Conservation (phyloP, 2,113 vertebrate species). For the Leucopsar rothschildi region DNA sequence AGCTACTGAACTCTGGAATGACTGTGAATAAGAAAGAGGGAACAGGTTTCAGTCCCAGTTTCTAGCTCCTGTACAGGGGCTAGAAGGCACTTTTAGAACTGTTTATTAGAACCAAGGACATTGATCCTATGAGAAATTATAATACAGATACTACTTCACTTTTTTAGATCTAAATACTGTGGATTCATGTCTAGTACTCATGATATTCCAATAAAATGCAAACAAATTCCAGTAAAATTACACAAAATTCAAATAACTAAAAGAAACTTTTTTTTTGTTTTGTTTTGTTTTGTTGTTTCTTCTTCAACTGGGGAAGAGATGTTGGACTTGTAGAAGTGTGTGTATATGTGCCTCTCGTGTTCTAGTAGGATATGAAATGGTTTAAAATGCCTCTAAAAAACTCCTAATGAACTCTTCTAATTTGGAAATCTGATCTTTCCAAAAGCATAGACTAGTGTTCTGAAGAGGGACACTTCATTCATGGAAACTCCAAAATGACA, state of each 20-base stretch:
- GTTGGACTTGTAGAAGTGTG: fast-evolving
- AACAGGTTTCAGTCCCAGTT: neutral
- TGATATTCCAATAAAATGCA: neutral
- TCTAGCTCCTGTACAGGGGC: neutral
- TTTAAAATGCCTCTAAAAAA: neutral
- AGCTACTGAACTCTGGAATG: neutral
- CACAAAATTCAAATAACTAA: neutral
- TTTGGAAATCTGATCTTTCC: neutral
- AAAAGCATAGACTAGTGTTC: neutral
- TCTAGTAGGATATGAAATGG: neutral
- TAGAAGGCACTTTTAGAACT: neutral
- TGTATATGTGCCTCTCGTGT: neutral
- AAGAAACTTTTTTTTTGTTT: neutral
- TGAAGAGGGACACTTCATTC: neutral
- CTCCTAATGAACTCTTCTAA: neutral
- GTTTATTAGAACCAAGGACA: neutral
- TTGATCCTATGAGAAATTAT: neutral
- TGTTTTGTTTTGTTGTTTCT: neutral
- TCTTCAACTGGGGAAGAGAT: neutral
- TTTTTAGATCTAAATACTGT: neutral
- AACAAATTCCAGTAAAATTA: neutral
- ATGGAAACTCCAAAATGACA: neutral
- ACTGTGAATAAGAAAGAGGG: neutral
- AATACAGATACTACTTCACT: neutral
- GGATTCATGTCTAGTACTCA: neutral